Conservation (phyloP, 2,888 invertebrate species). For the Eristalis pertinax region DNA sequence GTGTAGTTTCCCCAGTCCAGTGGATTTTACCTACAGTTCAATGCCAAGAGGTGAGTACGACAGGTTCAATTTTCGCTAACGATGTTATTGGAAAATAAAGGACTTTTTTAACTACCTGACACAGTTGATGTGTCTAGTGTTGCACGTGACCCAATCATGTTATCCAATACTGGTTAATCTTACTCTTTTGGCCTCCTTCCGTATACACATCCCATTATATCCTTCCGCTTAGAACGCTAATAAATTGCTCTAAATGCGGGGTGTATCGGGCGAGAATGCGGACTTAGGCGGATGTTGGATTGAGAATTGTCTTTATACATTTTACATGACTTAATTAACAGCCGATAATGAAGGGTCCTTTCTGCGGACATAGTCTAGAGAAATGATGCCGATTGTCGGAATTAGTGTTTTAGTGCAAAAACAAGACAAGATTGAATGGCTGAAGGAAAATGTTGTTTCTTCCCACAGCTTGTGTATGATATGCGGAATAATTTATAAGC, state of each 20-base stretch:
- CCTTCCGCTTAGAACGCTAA: not conserved
- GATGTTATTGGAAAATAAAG: not conserved
- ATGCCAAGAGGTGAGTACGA: slow-evolving; percentile 80
- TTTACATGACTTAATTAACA: not conserved
- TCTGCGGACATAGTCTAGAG: too few relatives aligned
- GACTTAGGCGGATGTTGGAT: not conserved
- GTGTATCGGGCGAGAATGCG: slow-evolving; percentile 12
- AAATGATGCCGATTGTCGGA: too few relatives aligned
- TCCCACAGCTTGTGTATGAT: too few relatives aligned
- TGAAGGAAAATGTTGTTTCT: too few relatives aligned
- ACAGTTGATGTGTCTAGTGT: not conserved
- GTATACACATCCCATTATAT: not conserved
- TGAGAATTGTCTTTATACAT: not conserved
- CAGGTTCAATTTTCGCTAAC: not conserved
- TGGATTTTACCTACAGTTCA: slow-evolving; percentile 77
- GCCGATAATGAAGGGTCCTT: too few relatives aligned
- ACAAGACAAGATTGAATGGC: too few relatives aligned
- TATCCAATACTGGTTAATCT: slow-evolving; percentile 19
- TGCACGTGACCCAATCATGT: slow-evolving; percentile 33
- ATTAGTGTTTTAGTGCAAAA: too few relatives aligned
- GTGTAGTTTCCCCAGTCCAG: slow-evolving; percentile 74
- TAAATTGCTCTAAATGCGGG: not conserved
- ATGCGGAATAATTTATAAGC: too few relatives aligned
- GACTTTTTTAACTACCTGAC: not conserved
- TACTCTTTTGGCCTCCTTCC: not conserved